Evolutionary conservation across 2,888 invertebrate species (phyloP).

Genomic region (Epistrophe eligans): DNA sequence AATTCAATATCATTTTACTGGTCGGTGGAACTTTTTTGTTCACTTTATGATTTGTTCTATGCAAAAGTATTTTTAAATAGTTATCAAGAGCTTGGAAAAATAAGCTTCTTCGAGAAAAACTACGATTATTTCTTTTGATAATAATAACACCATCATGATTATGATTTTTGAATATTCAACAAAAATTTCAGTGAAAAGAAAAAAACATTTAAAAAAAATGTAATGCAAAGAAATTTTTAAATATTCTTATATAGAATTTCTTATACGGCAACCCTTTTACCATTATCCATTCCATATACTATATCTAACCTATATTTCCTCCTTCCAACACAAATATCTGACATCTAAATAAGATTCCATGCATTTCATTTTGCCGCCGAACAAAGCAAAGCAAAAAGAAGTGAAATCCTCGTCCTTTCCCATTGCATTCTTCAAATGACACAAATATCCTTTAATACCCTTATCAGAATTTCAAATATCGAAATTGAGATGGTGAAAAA

Average conservation of each 20-base stretch:
- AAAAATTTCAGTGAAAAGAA: background rate
- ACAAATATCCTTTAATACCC: slow-evolving; percentile 69
- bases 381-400: slow-evolving; percentile 11
- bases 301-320: background rate
- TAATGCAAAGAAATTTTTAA: background rate
- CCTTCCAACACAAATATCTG: slow-evolving; percentile 21
- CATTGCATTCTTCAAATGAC: slow-evolving; percentile 59
- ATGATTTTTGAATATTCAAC: no score
- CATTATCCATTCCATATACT: background rate
- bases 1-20: no score
- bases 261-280: background rate
- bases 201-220: background rate
- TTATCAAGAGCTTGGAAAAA: no score
- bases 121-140: no score
- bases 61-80: no score
- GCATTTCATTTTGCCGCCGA: slow-evolving; percentile 48
- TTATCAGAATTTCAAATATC: slow-evolving; percentile 73
- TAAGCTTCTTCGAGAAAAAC: no score
- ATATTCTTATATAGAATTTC: background rate
- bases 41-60: no score
- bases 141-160: no score
- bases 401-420: slow-evolving; percentile 14
- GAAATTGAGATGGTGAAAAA: slow-evolving; percentile 26
- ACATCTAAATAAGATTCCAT: slow-evolving; percentile 65
- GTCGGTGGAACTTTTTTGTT: no score